phyloP scores from a whole-genome alignment of 1,140 invertebrate species.

The Mycetomoellerius zeteki region DNA sequence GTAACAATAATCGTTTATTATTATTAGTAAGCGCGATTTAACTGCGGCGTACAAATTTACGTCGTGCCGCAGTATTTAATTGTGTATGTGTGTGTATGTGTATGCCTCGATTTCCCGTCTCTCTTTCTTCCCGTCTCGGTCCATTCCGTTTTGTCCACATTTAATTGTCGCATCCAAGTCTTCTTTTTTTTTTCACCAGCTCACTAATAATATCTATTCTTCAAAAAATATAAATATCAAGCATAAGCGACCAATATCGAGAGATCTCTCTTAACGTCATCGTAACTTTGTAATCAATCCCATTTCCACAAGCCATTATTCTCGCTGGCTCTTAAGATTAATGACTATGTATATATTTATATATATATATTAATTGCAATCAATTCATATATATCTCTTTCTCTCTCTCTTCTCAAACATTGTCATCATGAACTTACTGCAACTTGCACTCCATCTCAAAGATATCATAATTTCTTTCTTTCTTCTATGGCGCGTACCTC shows the following conservation, averaged over 20 bases:
- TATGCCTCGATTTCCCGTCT: constrained; percentile 60
- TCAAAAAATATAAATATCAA: constrained; percentile 86
- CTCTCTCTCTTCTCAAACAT: constrained; percentile 58
- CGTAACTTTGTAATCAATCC: constrained; percentile 66
- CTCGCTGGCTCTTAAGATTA: constrained; percentile 81
- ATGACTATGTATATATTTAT: constrained; percentile 78
- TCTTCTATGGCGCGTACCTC: constrained; percentile 76
- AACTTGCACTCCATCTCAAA: constrained; percentile 50
- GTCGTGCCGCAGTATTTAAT: constrained; percentile 61
- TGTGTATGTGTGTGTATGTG: constrained; percentile 43
- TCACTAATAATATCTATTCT: constrained; percentile 77
- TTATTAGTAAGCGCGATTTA: constrained; percentile 81
- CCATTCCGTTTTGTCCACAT: constrained; percentile 50
- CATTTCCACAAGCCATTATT: constrained; percentile 63
- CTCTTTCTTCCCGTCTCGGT: constrained; percentile 64
- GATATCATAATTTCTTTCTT: neutral
- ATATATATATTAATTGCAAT: constrained; percentile 64
- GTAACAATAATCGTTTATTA: constrained; percentile 79
- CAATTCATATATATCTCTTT: constrained; percentile 49
- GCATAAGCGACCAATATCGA: constrained; percentile 80
- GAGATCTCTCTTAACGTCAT: constrained; percentile 55
- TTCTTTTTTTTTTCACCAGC: constrained; percentile 60
- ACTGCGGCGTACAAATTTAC: constrained; percentile 63
- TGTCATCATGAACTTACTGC: constrained; percentile 28
- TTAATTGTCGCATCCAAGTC: constrained; percentile 45